Evolutionary conservation across 1,140 invertebrate species (phyloP).

Genomic region (Drosophila teissieri): DNA sequence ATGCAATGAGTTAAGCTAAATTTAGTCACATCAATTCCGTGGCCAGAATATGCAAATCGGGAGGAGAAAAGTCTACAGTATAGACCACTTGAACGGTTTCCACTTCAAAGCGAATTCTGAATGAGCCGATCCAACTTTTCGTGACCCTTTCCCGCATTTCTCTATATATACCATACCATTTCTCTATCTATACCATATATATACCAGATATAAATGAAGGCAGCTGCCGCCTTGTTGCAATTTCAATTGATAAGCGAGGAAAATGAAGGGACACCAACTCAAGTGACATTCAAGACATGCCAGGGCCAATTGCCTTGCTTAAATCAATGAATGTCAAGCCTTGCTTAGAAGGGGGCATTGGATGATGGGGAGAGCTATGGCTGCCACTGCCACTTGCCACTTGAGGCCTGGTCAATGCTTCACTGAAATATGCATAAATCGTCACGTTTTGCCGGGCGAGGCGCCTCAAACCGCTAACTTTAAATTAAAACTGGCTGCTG

Average conservation of each 20-base stretch:
- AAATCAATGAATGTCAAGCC: constrained; percentile 51
- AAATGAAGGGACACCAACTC: constrained; percentile 26
- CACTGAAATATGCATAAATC: constrained; percentile 46
- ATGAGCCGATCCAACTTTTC: constrained; percentile 22
- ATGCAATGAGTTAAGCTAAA: constrained; percentile 56
- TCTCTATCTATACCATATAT: too few relatives aligned
- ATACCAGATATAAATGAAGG: constrained; percentile 31
- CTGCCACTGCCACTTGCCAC: constrained; percentile 10
- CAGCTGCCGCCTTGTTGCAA: constrained; percentile 62
- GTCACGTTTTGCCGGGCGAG: constrained; percentile 40
- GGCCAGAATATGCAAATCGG: constrained; percentile 61
- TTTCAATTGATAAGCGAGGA: constrained; percentile 64
- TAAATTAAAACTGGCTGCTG: constrained; percentile 25
- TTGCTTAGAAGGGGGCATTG: constrained; percentile 14
- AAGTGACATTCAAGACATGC: constrained; percentile 65
- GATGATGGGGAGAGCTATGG: not conserved
- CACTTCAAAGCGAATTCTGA: constrained; percentile 68
- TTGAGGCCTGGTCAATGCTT: constrained; percentile 33
- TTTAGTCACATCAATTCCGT: constrained; percentile 70
- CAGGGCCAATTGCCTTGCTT: constrained; percentile 34
- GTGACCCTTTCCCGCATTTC: constrained; percentile 26
- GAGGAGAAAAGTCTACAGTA: constrained; percentile 15
- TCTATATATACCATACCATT: constrained; percentile 10
- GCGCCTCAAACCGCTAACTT: constrained; percentile 37
- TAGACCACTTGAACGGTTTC: constrained; percentile 75